Evolutionary conservation across 2,888 invertebrate species (phyloP), one percentile per base, ranked within the genome.

Genomic region (Orthosia gothica): DNA sequence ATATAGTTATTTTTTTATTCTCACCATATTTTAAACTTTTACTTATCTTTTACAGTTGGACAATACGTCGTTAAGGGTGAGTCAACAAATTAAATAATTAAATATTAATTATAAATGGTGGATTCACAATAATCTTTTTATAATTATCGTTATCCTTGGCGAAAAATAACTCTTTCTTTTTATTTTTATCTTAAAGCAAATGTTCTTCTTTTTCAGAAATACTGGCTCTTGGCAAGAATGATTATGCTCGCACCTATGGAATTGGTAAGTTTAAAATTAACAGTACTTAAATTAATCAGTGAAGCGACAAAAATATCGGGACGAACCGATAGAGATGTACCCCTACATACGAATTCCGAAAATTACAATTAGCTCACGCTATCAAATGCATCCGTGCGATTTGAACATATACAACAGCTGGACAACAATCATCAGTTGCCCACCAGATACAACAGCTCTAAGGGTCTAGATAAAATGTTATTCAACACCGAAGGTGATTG

Each of bases 21-120:
- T 26, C 12, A 32, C 4, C 1, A 15, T 32, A 32, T 23, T 45
- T 9, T n/a, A 32, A 15, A 23, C 0, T 4, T 55, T 11, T 11
- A 13, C 40, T 64, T 58, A n/a, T 79, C 2, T 65, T 0, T 77
- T 79, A 4, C 76, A 77, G 77, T 79, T 50, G 77, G 77, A 3
- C 13, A 13, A 45, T 65, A 79, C 26, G 54, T 77, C 9, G 64
- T 65, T 1, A 2, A 2, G 15, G 77, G 77, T 75, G 13, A 75
- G 55, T 18, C 13, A n/a, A 12, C 3, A 1, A 32, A 18, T 26
- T 3, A 23, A 7, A 7, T 15, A 13, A 23, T 55, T 20, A n/a
- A n/a, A 13, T 49, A 49, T 26, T 26, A 32, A 40, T 40, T 40
- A 50, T 49, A 15, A 49, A 49, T 49, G 0, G 1, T 15, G 40